Conservation (phyloP, 2,888 invertebrate species). For the Drosophila ustulata region DNA sequence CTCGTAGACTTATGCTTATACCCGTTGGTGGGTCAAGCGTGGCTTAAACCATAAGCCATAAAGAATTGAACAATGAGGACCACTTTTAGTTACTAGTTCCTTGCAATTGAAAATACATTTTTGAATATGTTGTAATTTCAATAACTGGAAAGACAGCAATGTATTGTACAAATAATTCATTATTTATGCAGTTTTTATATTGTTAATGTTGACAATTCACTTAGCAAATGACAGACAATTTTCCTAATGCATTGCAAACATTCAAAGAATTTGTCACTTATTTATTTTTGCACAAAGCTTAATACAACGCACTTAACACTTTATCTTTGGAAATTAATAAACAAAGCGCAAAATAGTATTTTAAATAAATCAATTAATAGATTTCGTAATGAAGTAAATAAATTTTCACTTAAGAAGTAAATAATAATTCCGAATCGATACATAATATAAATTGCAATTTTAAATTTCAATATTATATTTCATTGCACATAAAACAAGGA, state of each 20-base stretch:
- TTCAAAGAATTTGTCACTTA: constrained; percentile 5
- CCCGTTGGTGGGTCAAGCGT: constrained; percentile 19
- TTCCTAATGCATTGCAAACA: constrained; percentile 29
- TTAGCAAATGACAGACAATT: constrained; percentile 30
- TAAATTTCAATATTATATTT: too few relatives aligned
- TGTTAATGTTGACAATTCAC: constrained; percentile 33
- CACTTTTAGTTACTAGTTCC: background rate
- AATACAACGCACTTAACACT: constrained; percentile 4
- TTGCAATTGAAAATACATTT: background rate
- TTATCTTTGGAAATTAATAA: background rate
- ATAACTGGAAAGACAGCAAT: background rate
- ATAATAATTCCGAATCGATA: too few relatives aligned
- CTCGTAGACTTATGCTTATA: constrained; percentile 23
- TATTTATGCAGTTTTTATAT: constrained; percentile 11
- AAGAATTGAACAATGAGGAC: background rate
- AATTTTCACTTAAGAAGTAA: too few relatives aligned
- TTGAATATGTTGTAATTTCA: too few relatives aligned
- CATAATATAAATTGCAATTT: too few relatives aligned
- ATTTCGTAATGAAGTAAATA: background rate
- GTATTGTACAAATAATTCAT: background rate
- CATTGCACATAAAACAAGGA: too few relatives aligned
- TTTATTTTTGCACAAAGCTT: constrained; percentile 15
- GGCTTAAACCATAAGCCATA: background rate
- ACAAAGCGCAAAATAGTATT: background rate
- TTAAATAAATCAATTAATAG: background rate